phyloP scores from a whole-genome alignment of 2,888 invertebrate species.

The Spicauda simplicius region DNA sequence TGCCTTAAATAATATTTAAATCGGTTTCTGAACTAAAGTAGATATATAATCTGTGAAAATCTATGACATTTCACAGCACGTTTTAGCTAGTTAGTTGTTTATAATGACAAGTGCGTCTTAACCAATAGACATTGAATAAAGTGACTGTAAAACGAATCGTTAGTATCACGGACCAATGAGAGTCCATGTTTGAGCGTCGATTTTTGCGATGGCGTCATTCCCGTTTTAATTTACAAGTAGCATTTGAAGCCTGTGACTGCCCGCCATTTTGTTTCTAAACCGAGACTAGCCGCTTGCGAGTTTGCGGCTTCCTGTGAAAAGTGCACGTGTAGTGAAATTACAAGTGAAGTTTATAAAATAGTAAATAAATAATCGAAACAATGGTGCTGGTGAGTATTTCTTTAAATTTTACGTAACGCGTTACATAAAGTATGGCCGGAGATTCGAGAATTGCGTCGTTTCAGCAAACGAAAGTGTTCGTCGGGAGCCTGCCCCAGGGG shows the following conservation, averaged over 20 bases:
- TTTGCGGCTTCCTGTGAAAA: slow-evolving; percentile 15
- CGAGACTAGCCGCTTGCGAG: slow-evolving; percentile 25
- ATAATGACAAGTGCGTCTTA: background rate
- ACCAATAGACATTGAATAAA: slow-evolving; percentile 4
- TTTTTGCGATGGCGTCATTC: slow-evolving; percentile 13
- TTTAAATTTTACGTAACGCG: slow-evolving; percentile 15
- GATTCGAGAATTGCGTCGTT: slow-evolving; percentile 41
- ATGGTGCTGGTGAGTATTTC: slow-evolving; percentile 77
- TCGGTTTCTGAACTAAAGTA: background rate
- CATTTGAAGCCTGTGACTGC: background rate
- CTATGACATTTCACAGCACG: background rate
- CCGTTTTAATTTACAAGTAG: slow-evolving; percentile 1
- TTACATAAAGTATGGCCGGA: slow-evolving; percentile 42
- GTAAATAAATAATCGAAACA: slow-evolving; percentile 41
- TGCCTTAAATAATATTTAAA: too few relatives aligned
- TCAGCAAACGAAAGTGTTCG: slow-evolving; percentile 94
- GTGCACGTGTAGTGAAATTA: slow-evolving; percentile 41
- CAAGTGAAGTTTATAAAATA: slow-evolving; percentile 39
- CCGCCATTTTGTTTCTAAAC: slow-evolving; percentile 42
- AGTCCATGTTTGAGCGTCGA: slow-evolving; percentile 8
- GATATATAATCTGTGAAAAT: background rate
- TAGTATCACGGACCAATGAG: slow-evolving; percentile 7
- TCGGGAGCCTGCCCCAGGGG: slow-evolving; percentile 95
- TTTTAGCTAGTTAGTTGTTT: background rate
- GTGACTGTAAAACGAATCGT: slow-evolving; percentile 1